Conservation (phyloP, 2,113 vertebrate species). For the Ivindomyrus marchei region DNA sequence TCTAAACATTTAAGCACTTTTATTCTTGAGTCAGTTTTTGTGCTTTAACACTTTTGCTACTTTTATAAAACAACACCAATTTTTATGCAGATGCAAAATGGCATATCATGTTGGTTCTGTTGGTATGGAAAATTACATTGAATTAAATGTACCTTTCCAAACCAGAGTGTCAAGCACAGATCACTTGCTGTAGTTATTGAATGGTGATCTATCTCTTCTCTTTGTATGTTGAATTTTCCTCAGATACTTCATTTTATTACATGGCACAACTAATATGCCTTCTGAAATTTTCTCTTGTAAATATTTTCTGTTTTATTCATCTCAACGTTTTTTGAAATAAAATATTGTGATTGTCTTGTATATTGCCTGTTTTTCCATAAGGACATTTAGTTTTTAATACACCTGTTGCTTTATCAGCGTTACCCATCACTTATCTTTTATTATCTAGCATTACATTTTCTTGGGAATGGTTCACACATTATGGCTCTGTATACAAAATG, state of each 20-base stretch:
- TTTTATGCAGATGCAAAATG: neutral
- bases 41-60: neutral
- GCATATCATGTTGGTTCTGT: neutral
- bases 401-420: neutral
- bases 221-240: neutral
- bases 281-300: constrained; percentile 23
- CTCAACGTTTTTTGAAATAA: constrained; percentile 5
- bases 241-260: neutral
- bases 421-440: neutral
- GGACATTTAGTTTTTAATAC: neutral
- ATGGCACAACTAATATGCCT: neutral
- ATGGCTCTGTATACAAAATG: neutral
- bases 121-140: neutral
- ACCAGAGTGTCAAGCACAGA: neutral
- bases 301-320: constrained; percentile 26
- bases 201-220: neutral
- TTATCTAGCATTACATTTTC: neutral
- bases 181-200: neutral
- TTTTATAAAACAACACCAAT: neutral
- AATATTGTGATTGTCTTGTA: neutral
- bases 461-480: neutral
- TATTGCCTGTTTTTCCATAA: neutral
- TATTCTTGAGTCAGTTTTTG: neutral
- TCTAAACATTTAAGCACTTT: neutral
- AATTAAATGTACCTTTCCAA: neutral